Conservation (phyloP, 2,888 invertebrate genomes). For the Aphidoletes aphidimyza region DNA sequence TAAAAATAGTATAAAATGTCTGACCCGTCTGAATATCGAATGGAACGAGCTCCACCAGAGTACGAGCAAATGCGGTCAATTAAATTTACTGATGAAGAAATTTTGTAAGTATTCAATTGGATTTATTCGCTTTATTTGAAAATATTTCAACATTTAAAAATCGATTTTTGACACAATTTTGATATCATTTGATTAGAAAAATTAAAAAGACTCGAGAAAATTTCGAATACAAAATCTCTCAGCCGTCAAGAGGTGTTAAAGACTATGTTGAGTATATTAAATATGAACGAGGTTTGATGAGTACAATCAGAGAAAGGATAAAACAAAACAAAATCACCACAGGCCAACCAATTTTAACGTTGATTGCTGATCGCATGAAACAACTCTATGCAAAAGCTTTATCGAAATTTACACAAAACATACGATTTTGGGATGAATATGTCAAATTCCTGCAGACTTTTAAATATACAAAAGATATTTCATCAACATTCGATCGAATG, state of each 20-base stretch:
- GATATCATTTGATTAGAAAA: slow-evolving; percentile 69
- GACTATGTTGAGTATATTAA: slow-evolving; percentile 78
- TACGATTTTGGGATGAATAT: slow-evolving; percentile 80
- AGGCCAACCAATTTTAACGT: slow-evolving; percentile 74
- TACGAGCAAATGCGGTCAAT: slow-evolving; percentile 82
- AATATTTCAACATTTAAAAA: slow-evolving; percentile 67
- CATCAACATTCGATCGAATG: slow-evolving; percentile 72
- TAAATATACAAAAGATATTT: slow-evolving; percentile 69
- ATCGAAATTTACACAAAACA: slow-evolving; percentile 76
- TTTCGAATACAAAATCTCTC: slow-evolving; percentile 78
- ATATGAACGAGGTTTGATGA: slow-evolving; percentile 76
- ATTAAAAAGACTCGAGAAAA: slow-evolving; percentile 66
- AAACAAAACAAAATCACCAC: slow-evolving; percentile 66
- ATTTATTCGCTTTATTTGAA: slow-evolving; percentile 47
- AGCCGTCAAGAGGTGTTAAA: slow-evolving; percentile 74
- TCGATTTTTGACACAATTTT: background rate
- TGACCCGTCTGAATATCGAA: too few species aligned
- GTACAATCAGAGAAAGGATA: slow-evolving; percentile 73
- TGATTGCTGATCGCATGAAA: slow-evolving; percentile 78
- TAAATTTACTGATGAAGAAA: slow-evolving; percentile 76
- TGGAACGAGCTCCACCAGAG: slow-evolving; percentile 83
- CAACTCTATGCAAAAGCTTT: slow-evolving; percentile 78
- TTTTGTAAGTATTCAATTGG: slow-evolving; percentile 68
- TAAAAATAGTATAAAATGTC: too few species aligned
- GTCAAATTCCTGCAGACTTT: slow-evolving; percentile 82